Conservation (phyloP, 2,113 vertebrate species). For the Paralichthys olivaceus region DNA sequence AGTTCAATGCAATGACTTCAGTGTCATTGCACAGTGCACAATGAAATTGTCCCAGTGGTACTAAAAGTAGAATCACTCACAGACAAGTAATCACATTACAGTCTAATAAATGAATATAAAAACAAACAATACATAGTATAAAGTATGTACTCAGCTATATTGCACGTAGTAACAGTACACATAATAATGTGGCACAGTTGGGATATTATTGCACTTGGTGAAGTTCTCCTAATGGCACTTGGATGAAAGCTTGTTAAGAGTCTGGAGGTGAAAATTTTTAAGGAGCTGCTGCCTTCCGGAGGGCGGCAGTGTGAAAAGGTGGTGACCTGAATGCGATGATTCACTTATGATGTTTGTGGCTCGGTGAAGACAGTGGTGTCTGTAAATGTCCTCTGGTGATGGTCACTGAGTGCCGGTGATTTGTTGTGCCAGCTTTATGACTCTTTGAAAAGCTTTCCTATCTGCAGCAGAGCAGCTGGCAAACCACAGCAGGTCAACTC, state of each 20-base stretch:
- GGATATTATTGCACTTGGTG: not conserved
- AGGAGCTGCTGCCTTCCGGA: not conserved
- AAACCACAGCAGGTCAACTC: not conserved
- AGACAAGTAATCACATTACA: not conserved
- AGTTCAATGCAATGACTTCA: not conserved
- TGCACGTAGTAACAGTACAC: not conserved
- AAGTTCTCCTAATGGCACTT: not conserved
- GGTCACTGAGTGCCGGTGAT: not conserved
- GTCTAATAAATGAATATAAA: not conserved
- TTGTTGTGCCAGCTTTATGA: not conserved
- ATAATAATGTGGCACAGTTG: not conserved
- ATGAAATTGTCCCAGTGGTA: not conserved
- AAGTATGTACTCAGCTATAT: not conserved
- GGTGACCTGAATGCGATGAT: not conserved
- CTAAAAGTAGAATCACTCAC: not conserved
- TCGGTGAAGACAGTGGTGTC: not conserved
- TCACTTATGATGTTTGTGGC: not conserved
- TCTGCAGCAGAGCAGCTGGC: not conserved
- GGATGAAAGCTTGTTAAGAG: not conserved
- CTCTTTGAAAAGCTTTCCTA: not conserved
- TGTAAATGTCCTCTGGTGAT: not conserved
- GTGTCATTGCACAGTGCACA: not conserved
- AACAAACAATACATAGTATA: not conserved
- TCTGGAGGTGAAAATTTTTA: not conserved
- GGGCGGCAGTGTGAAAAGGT: not conserved